These are phyloP conservation scores for Ailurus styani DNA, from an alignment of 2,113 vertebrate species.

Conservation along the genomic window DNA sequence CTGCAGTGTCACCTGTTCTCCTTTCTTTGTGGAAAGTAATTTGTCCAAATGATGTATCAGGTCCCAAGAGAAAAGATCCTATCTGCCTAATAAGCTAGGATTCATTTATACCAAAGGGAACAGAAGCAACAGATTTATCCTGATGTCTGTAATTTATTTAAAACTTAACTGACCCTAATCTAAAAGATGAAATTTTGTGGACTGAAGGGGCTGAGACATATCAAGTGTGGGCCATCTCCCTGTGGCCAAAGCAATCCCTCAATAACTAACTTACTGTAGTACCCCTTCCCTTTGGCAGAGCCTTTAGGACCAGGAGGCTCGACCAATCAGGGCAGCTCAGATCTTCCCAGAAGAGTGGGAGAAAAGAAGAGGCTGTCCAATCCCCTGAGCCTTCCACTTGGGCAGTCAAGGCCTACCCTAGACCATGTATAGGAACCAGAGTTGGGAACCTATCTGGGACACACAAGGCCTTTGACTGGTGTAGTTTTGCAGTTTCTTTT, in stretches of 20 bases:
- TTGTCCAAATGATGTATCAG: slow-evolving; percentile 27
- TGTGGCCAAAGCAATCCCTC: background rate
- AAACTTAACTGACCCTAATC: background rate
- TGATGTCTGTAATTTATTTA: background rate
- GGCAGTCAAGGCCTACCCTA: background rate
- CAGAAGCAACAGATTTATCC: background rate
- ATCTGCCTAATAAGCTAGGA: background rate
- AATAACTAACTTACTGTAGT: background rate
- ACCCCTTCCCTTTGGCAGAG: background rate
- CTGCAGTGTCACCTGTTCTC: background rate
- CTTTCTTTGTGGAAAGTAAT: slow-evolving; percentile 27
- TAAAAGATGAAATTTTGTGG: background rate
- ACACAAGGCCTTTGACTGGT: background rate
- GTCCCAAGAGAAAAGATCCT: background rate
- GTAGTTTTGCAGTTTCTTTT: background rate
- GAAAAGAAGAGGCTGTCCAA: background rate
- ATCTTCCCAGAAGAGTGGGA: background rate
- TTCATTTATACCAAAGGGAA: background rate
- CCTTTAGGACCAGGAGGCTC: background rate
- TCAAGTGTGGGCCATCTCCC: too few species aligned
- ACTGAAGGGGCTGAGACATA: background rate
- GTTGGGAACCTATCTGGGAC: background rate
- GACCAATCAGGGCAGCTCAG: background rate
- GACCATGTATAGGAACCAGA: background rate
- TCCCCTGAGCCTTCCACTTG: background rate